Percentiles rank a stretch among this genome's conserved stretches.
These are phyloP conservation scores for Halichoeres trimaculatus DNA, from an alignment of 2,113 vertebrate species.

Conservation along the genomic window DNA sequence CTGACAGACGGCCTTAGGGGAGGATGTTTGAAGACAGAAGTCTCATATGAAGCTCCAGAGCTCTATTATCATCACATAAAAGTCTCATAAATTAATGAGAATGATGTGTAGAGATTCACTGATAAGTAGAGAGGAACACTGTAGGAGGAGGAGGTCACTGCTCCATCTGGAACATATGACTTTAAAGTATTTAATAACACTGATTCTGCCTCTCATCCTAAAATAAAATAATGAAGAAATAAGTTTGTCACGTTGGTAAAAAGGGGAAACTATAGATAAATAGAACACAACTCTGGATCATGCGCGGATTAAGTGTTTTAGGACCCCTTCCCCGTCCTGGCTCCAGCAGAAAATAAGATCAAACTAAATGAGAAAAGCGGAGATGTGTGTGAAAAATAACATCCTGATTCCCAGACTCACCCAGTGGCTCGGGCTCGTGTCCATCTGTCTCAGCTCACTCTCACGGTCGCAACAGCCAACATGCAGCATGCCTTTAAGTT, in stretches of 20 bases:
- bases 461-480: constrained; percentile 2
- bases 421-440: constrained; percentile 42
- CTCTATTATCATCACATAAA: neutral
- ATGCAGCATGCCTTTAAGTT: constrained; percentile 63
- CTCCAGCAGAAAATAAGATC: no score
- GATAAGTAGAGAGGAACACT: no score
- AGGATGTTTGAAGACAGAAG: neutral
- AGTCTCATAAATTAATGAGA: neutral
- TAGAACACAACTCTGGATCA: no score
- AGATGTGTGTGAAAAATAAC: neutral
- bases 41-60: neutral
- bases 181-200: no score
- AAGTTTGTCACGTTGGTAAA: constrained; percentile 30
- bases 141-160: no score
- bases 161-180: neutral
- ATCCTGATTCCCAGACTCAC: constrained; percentile 49
- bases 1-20: neutral
- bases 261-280: neutral
- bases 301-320: no score
- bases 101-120: no score
- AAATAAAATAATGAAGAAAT: neutral
- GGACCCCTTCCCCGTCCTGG: no score
- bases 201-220: no score
- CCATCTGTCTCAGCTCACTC: constrained; percentile 53
- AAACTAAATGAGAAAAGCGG: no score